These are phyloP conservation scores for Lophius piscatorius DNA, from an alignment of 2,113 vertebrate species.

Conservation along the genomic window DNA sequence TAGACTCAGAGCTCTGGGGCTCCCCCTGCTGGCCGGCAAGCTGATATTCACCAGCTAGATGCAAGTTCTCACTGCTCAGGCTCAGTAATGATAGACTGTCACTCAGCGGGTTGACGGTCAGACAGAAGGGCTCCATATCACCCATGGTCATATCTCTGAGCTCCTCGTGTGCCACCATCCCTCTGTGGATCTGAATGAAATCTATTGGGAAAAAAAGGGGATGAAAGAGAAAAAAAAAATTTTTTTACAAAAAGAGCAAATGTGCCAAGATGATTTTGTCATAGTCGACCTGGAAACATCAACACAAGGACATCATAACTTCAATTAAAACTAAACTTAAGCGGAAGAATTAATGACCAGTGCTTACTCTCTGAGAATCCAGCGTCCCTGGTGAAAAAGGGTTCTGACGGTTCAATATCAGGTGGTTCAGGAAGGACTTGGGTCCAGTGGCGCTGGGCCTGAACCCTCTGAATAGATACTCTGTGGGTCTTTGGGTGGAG, in stretches of 20 bases:
- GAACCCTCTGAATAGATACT: conserved; percentile 95
- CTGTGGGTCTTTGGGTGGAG: conserved; percentile 98
- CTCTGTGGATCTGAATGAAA: conserved; percentile 77
- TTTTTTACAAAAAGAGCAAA: not conserved
- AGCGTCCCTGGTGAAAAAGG: conserved; percentile 82
- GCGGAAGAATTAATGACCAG: not conserved
- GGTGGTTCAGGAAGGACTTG: conserved; percentile 72
- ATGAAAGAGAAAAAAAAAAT: conserved; percentile 5
- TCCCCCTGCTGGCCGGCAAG: conserved; percentile 89
- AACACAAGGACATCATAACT: not conserved
- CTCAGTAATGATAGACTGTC: conserved; percentile 95
- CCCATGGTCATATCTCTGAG: conserved; percentile 82
- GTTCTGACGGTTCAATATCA: conserved; percentile 60
- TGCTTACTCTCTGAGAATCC: conserved; percentile 85
- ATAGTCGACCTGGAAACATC: not conserved
- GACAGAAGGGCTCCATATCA: conserved; percentile 96
- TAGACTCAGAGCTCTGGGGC: conserved; percentile 90
- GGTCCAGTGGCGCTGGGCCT: conserved; percentile 90
- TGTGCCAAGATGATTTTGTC: not conserved
- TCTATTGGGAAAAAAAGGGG: conserved; percentile 60
- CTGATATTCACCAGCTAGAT: conserved; percentile 87
- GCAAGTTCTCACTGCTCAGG: conserved; percentile 95
- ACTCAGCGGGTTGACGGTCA: conserved; percentile 95
- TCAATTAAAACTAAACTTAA: not conserved
- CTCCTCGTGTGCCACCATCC: conserved; percentile 65